Evolutionary conservation across 1,140 invertebrate species (phyloP).

Genomic region (Drosophila mauritiana): DNA sequence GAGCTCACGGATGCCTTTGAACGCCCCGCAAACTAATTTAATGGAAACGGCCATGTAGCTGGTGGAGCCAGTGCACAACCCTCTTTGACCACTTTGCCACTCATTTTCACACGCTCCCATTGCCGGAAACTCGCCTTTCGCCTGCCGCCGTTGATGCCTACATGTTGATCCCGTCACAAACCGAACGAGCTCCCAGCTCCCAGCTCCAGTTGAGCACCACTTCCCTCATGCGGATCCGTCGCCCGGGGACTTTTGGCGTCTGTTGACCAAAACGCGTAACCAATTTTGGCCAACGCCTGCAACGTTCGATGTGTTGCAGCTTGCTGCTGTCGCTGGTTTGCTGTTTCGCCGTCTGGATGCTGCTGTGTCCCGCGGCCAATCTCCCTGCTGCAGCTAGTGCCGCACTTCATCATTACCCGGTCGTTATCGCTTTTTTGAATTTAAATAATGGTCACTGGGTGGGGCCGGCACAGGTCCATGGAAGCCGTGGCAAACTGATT

Average conservation of each 20-base stretch:
- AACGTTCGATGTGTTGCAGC: constrained; percentile 32
- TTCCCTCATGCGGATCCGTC: constrained; percentile 16
- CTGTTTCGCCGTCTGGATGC: not conserved
- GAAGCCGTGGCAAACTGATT: constrained; percentile 49
- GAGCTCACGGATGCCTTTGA: not conserved
- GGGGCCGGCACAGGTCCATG: not conserved
- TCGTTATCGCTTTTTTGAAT: constrained; percentile 81
- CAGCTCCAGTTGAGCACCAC: not conserved
- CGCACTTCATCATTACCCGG: constrained; percentile 76
- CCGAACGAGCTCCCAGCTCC: constrained; percentile 21
- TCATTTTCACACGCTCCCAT: constrained; percentile 64
- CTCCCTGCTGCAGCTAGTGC: constrained; percentile 15
- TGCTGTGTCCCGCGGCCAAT: constrained; percentile 45
- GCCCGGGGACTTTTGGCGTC: constrained; percentile 50
- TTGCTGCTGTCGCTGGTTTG: constrained; percentile 4
- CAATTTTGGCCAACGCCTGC: constrained; percentile 68
- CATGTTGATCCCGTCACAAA: constrained; percentile 53
- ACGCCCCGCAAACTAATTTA: not conserved
- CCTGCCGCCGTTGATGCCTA: constrained; percentile 34
- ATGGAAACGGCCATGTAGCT: not conserved
- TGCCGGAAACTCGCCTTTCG: constrained; percentile 7
- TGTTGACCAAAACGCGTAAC: constrained; percentile 80
- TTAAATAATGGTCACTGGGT: constrained; percentile 61
- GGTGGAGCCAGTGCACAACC: not conserved
- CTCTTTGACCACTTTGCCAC: constrained; percentile 34